Conservation (phyloP, 2,888 invertebrate species). For the Eurytoma californica region DNA sequence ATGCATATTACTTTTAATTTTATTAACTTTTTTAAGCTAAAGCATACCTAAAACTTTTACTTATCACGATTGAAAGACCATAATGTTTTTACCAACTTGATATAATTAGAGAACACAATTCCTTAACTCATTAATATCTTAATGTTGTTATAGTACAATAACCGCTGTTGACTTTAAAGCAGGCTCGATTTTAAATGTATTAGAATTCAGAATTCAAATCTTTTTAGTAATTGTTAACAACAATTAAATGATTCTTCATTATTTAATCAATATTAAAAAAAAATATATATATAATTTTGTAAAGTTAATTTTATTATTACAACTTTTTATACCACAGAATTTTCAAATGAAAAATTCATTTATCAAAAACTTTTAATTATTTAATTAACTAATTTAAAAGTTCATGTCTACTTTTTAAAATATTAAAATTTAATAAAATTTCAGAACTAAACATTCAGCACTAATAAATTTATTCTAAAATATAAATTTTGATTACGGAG, state of each 20-base stretch:
- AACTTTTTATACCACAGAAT: no score
- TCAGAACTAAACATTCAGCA: no score
- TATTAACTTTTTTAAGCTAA: constrained; percentile 34
- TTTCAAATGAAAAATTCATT: no score
- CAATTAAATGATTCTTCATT: no score
- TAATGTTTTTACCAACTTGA: constrained; percentile 21
- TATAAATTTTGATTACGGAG: neutral
- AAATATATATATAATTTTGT: no score
- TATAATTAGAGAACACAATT: constrained; percentile 32
- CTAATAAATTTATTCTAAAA: no score
- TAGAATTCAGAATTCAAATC: no score
- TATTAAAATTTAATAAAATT: constrained; percentile 13
- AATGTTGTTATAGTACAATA: constrained; percentile 41
- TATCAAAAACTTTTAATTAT: no score
- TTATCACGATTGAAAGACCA: constrained; percentile 44
- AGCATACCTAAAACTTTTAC: constrained; percentile 32
- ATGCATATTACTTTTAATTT: constrained; percentile 38
- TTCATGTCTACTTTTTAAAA: constrained; percentile 19
- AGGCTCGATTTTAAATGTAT: constrained; percentile 29
- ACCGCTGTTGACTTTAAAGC: constrained; percentile 29
- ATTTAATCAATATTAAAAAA: no score
- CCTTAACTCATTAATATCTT: constrained; percentile 21
- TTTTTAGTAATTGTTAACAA: no score
- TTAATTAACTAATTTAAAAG: neutral
- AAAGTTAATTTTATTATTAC: no score